Conservation (phyloP, 2,113 vertebrate species). For the Propithecus coquereli region DNA sequence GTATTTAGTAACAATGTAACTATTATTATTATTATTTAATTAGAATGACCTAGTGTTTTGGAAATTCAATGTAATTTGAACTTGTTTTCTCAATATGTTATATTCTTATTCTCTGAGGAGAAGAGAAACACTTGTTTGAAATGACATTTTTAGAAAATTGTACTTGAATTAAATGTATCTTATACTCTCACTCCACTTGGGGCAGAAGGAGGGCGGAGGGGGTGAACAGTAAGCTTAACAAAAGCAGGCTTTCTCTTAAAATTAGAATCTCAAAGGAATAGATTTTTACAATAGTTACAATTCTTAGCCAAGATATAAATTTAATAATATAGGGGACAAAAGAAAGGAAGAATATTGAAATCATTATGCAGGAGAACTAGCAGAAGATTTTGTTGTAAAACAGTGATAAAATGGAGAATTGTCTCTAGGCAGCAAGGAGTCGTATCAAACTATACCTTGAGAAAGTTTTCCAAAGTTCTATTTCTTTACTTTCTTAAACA, state of each 20-base stretch:
- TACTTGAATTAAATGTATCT: background rate
- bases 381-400: slow-evolving; percentile 1
- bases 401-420: slow-evolving; percentile 21
- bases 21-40: background rate
- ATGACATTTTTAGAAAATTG: background rate
- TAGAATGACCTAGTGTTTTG: background rate
- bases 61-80: background rate
- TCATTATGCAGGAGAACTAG: background rate
- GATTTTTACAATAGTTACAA: slow-evolving; percentile 26
- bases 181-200: background rate
- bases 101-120: background rate
- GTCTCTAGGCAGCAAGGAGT: background rate
- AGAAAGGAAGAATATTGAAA: background rate
- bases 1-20: background rate
- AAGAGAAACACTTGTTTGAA: background rate
- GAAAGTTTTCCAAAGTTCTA: slow-evolving; percentile 72
- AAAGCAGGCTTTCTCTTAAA: slow-evolving; percentile 51
- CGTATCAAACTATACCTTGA: slow-evolving; percentile 40
- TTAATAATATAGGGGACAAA: slow-evolving; percentile 51
- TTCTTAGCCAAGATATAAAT: slow-evolving; percentile 53
- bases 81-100: background rate
- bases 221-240: background rate
- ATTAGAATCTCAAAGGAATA: slow-evolving; percentile 56
- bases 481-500: slow-evolving; percentile 76
- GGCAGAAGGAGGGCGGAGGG: background rate